Base-by-base conservation (phyloP, 2,888 invertebrate species). In the Sesia apiformis region DNA sequence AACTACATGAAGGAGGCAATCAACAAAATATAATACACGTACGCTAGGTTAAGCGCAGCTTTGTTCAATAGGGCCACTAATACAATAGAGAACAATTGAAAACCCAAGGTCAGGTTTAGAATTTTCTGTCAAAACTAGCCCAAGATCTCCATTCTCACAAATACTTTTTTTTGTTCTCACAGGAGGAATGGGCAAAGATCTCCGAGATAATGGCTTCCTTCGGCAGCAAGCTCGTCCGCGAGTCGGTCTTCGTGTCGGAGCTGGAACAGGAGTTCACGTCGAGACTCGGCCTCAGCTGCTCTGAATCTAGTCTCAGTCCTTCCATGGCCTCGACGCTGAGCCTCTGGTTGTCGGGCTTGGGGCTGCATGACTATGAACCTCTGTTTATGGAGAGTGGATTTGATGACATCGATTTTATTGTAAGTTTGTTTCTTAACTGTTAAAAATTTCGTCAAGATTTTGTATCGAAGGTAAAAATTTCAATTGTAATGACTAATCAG, bases 161-260 rank as follows among this genome's bases (percentile, higher is more conserved):
- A 23, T 1, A 23, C 1, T 1, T 23, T 38, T 58, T 59, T 63
- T 66, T 69, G 60, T 63, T 57, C 23, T 1, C 62, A 65, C 94
- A 96, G 85, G 97, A 97, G 84, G 98, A 98, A 88, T 98, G 98
- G 96, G 96, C 96, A 39, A 96, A 97, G 87, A 97, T 98, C 69
- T 96, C 96, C 52, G 97, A 97, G 84, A 98, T 98, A 70, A 96
- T 98, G 94, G 97, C 97, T 50, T 96, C 97, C 2, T 96, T 98
- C 74, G 97, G 97, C 58, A 95, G 95, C 62, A 95, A 95, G 56
- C 91, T 96, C 42, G 93, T 95, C 7, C 82, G 94, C 38, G 94
- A 94, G 74, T 94, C 94, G 0, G 94, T 95, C 23, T 94, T 95
- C 78, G 94, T 95, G 52, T 93, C 93, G 4, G 95, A 95, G 69